Evolutionary conservation across 2,888 invertebrate species (phyloP).

Genomic region (Allophyes oxyacanthae): DNA sequence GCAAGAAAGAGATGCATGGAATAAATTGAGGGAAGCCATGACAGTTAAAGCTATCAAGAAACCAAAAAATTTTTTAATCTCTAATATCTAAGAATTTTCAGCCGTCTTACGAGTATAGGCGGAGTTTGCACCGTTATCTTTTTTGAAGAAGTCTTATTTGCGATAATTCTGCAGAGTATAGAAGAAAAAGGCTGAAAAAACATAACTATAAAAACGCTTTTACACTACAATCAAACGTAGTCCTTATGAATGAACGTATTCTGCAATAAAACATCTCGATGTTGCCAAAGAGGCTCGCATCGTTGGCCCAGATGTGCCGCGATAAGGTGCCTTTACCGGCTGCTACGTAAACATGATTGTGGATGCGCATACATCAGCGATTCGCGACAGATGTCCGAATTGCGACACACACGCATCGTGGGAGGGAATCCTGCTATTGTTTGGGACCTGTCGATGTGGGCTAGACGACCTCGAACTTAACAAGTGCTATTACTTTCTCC

Average conservation of each 20-base stretch:
- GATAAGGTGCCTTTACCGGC: constrained; percentile 58
- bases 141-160: too few relatives aligned
- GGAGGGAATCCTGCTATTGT: constrained; percentile 58
- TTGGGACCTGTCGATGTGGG: constrained; percentile 47
- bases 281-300: constrained; percentile 32
- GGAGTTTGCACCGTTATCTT: too few relatives aligned
- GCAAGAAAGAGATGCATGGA: too few relatives aligned
- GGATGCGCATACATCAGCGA: constrained; percentile 73
- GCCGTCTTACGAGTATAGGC: too few relatives aligned
- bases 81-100: too few relatives aligned
- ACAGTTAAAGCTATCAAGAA: too few relatives aligned
- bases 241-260: constrained; percentile 33
- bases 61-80: too few relatives aligned
- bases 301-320: constrained; percentile 45
- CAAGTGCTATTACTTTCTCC: constrained; percentile 67
- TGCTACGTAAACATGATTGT: constrained; percentile 59
- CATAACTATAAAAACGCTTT: too few relatives aligned
- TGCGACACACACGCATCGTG: constrained; percentile 66
- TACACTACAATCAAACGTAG: not conserved
- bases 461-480: constrained; percentile 54
- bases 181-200: too few relatives aligned
- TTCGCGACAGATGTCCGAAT: constrained; percentile 78
- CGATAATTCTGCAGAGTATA: too few relatives aligned
- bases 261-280: constrained; percentile 35
- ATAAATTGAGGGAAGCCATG: too few relatives aligned